Percentiles rank a stretch among this genome's conserved stretches.
These are phyloP conservation scores for Myotis findleyi DNA, from an alignment of 2,797 vertebrate genomes.

Conservation along the genomic window DNA sequence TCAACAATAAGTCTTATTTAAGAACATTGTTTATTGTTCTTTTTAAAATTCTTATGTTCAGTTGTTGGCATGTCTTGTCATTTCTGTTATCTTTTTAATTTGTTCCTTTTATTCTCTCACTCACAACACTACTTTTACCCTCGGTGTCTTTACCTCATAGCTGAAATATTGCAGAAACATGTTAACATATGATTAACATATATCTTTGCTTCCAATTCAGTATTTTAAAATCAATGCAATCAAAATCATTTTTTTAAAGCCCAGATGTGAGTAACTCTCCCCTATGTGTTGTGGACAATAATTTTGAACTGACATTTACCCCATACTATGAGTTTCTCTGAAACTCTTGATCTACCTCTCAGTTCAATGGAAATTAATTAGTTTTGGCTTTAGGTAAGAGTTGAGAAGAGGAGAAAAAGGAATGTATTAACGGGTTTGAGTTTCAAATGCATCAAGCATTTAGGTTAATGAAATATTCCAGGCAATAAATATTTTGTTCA, in stretches of 20 bases:
- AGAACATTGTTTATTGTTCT: neutral
- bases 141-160: neutral
- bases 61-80: neutral
- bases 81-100: no score
- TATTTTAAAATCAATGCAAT: neutral
- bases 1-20: neutral
- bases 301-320: neutral
- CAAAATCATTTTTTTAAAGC: neutral
- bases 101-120: neutral
- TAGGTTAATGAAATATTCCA: neutral
- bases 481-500: neutral
- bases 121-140: neutral
- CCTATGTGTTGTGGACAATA: neutral
- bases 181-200: neutral
- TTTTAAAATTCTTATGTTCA: neutral
- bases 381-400: neutral
- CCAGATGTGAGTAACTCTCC: neutral
- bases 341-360: neutral
- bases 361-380: neutral
- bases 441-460: neutral
- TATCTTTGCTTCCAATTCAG: neutral
- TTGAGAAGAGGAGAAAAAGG: neutral
- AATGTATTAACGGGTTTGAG: neutral
- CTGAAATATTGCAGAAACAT: neutral
- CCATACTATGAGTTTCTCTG: neutral